phyloP scores from a whole-genome alignment of 2,113 vertebrate genomes.

The Mirza zaza region DNA sequence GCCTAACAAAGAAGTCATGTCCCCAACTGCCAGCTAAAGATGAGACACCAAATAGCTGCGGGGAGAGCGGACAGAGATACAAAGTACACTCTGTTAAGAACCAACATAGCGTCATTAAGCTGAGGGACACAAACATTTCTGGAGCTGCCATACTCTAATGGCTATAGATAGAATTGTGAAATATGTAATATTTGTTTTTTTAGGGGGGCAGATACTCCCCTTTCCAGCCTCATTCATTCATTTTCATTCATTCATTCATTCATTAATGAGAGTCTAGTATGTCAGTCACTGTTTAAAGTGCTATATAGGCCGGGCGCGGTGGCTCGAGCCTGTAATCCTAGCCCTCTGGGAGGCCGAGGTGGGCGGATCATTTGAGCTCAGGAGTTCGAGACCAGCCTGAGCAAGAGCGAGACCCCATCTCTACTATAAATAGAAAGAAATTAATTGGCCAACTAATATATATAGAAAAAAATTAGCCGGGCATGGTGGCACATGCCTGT shows the following conservation, averaged over 20 bases:
- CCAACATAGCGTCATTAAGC: slow-evolving; percentile 9
- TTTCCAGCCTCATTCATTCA: slow-evolving; percentile 1
- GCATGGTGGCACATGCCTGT: no score
- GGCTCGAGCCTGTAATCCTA: no score
- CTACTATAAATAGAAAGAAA: no score
- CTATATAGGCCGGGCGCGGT: no score
- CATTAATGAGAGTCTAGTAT: background rate
- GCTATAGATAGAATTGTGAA: background rate
- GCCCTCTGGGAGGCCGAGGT: no score
- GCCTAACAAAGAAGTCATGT: slow-evolving; percentile 69
- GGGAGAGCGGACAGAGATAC: background rate
- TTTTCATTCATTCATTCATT: background rate
- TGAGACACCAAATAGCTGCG: slow-evolving; percentile 62
- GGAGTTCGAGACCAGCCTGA: no score
- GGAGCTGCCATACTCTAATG: background rate
- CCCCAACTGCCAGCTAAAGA: slow-evolving; percentile 50
- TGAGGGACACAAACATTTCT: background rate
- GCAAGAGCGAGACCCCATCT: no score
- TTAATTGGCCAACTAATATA: no score
- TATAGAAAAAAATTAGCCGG: no score
- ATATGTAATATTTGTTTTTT: background rate
- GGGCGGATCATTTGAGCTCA: no score
- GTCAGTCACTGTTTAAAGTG: background rate
- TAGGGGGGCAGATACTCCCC: background rate
- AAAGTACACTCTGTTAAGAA: slow-evolving; percentile 40